phyloP scores from a whole-genome alignment of 2,113 vertebrate genomes.

The Protobothrops flavoviridis region DNA sequence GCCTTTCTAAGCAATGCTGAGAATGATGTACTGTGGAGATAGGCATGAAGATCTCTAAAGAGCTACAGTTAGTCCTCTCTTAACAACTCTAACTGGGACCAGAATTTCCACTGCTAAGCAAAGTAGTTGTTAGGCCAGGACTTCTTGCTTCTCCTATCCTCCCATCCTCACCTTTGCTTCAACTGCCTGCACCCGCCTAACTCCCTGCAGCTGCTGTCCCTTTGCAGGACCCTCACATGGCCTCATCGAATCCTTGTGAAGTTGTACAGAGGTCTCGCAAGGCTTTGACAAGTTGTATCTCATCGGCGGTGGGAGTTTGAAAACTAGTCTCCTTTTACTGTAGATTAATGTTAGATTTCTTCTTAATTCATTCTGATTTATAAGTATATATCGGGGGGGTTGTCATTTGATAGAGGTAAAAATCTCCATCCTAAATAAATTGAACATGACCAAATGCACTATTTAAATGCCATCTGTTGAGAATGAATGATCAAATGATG shows the following conservation, averaged over 20 bases:
- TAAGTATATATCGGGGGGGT: background rate
- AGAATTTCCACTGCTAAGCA: background rate
- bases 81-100: background rate
- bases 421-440: slow-evolving; percentile 45
- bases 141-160: background rate
- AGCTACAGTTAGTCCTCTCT: background rate
- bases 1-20: background rate
- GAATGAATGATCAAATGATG: slow-evolving; percentile 55
- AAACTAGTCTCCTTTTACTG: background rate
- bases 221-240: background rate
- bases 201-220: background rate
- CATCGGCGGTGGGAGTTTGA: background rate
- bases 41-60: background rate
- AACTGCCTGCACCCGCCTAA: background rate
- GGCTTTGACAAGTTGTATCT: background rate
- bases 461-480: slow-evolving; percentile 59
- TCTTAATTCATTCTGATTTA: background rate
- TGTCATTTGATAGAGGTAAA: background rate
- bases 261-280: background rate
- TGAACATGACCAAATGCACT: slow-evolving; percentile 37
- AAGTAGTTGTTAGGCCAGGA: background rate
- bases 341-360: background rate
- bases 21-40: background rate
- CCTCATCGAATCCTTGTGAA: background rate
- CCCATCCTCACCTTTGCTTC: background rate